Evolutionary conservation across 2,797 vertebrate species (phyloP), one percentile per base, ranked within the genome.

Genomic region (Nothura maculosa): DNA sequence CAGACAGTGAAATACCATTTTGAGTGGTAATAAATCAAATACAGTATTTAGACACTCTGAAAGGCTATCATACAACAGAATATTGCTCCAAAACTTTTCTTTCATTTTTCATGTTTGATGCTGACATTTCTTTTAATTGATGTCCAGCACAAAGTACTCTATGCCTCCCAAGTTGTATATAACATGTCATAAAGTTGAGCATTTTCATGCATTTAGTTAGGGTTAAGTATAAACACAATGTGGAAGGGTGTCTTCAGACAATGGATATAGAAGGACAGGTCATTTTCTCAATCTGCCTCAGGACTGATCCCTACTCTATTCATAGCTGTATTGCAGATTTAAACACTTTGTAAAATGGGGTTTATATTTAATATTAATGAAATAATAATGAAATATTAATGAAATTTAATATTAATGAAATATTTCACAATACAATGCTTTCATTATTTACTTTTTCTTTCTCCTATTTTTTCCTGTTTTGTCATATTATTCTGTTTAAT

Each of bases 351-450:
- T 50, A 47, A 42, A 87, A 40, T 54, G 72, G 21, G n/a, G 30
- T 52, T 81, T 79, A 62, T 4, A 69, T 43, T 13, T 80, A 63
- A 57, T 57, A 85, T 64, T 92, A 82, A 89, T 64, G 48, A 40
- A 36, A 81, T 66, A 62, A n/a, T n/a, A n/a, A n/a, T n/a, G n/a
- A n/a, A n/a, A n/a, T n/a, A n/a, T n/a, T n/a, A n/a, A n/a, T n/a
- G n/a, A n/a, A n/a, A 69, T 43, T 13, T 80, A 63, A 57, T 57
- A 85, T 64, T 92, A 82, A 89, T 64, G 48, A 40, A 36, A 81
- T 66, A 62, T 30, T 28, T 9, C 55, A 76, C 12, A 89, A 42
- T 52, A 79, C 13, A 69, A 34, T 58, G 54, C 27, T 74, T 77
- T 70, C 57, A 77, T 89, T 77, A 77, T 43, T 82, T 55, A 40